Conservation (phyloP, 2,888 invertebrate species). For the Dioctria rufipes region DNA sequence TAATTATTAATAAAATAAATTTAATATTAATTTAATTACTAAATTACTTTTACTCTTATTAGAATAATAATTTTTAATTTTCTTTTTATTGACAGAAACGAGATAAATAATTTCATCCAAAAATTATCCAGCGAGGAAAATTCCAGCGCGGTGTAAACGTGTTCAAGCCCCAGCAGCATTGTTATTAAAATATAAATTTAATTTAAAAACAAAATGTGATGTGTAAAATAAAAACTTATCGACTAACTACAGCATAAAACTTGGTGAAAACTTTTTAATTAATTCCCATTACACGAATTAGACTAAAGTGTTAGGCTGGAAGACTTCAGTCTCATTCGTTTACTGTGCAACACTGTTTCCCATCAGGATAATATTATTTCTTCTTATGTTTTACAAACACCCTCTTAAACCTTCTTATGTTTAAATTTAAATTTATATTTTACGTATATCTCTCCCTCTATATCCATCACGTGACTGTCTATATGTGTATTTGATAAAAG, state of each 20-base stretch:
- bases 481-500: not conserved
- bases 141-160: slow-evolving; percentile 42
- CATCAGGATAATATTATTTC: too few relatives aligned
- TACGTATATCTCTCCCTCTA: not conserved
- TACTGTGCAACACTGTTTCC: too few relatives aligned
- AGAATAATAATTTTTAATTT: not conserved
- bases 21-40: too few relatives aligned
- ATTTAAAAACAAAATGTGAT: not conserved
- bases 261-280: slow-evolving; percentile 15
- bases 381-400: too few relatives aligned
- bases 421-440: not conserved
- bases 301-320: slow-evolving; percentile 2
- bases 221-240: not conserved
- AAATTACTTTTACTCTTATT: too few relatives aligned
- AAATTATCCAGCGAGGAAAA: slow-evolving; percentile 61
- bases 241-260: not conserved
- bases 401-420: not conserved
- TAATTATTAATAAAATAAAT: too few relatives aligned
- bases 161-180: not conserved
- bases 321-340: not conserved
- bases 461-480: not conserved
- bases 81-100: slow-evolving; percentile 62
- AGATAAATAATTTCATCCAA: slow-evolving; percentile 63
- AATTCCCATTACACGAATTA: not conserved
- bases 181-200: not conserved